Evolutionary conservation across 2,113 vertebrate genomes (phyloP).

Genomic region (Gasterosteus aculeatus): DNA sequence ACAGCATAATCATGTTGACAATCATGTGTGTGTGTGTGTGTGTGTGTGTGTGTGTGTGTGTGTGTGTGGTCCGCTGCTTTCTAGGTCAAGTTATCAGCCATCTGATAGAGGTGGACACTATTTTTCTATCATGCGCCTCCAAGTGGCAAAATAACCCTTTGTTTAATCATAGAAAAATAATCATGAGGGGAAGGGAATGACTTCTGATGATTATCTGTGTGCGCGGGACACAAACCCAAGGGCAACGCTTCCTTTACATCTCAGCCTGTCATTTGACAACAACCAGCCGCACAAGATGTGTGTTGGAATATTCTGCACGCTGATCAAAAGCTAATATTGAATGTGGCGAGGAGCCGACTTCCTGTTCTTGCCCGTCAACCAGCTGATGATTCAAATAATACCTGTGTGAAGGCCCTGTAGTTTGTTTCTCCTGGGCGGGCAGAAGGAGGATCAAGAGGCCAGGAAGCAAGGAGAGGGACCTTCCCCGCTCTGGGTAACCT

Average conservation of each 20-base stretch:
- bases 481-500: conserved; percentile 54
- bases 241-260: conserved; percentile 32
- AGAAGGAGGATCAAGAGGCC: conserved; percentile 25
- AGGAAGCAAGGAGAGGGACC: conserved; percentile 22
- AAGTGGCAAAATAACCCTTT: conserved; percentile 63
- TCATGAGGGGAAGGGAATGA: conserved; percentile 33
- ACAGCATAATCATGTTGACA: conserved; percentile 4
- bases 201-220: conserved; percentile 46
- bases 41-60: conserved; percentile 11
- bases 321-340: too few relatives aligned
- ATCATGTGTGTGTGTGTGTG: conserved; percentile 10
- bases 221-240: conserved; percentile 18
- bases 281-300: neutral
- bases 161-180: conserved; percentile 56
- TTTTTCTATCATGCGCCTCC: conserved; percentile 54
- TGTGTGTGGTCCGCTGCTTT: conserved; percentile 46
- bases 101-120: conserved; percentile 57
- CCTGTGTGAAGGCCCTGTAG: neutral
- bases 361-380: neutral
- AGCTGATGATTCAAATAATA: neutral
- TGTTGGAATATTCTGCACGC: too few relatives aligned
- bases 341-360: neutral
- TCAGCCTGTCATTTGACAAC: conserved; percentile 33
- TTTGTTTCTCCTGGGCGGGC: conserved; percentile 14
- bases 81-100: conserved; percentile 56